A percentile compares a stretch with the other conserved stretches of the same genome.
These are phyloP conservation scores for Dufourea novaeangliae DNA, from an alignment of 1,140 invertebrate species.

Conservation along the genomic window DNA sequence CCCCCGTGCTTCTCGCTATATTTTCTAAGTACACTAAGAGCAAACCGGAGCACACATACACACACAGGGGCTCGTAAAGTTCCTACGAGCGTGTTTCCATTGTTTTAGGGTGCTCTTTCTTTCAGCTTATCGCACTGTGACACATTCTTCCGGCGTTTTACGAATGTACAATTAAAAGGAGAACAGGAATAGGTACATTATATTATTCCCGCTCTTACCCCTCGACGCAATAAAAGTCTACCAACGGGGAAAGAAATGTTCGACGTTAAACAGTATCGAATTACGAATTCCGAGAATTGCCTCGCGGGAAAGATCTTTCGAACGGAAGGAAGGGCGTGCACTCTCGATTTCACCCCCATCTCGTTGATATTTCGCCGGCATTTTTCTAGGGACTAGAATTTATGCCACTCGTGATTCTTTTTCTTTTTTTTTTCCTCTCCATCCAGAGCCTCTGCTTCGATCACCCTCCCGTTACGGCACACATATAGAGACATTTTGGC, in stretches of 20 bases:
- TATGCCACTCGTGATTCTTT: conserved; percentile 29
- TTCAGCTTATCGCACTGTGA: not conserved
- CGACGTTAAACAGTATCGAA: conserved; percentile 9
- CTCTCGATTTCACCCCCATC: not conserved
- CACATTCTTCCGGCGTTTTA: conserved; percentile 36
- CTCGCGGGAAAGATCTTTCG: not conserved
- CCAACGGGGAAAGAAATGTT: not conserved
- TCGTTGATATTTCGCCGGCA: conserved; percentile 34
- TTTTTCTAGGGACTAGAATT: conserved; percentile 50
- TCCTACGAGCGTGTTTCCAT: conserved; percentile 25
- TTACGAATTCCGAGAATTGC: conserved; percentile 44
- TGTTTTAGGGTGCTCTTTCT: conserved; percentile 21
- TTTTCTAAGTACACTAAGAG: conserved; percentile 31
- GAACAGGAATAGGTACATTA: conserved; percentile 2
- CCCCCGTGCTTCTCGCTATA: not conserved
- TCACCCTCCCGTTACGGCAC: conserved; percentile 22
- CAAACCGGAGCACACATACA: not conserved
- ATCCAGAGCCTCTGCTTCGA: not conserved
- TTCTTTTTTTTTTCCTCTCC: not conserved
- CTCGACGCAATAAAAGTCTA: not conserved
- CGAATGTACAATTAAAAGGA: conserved; percentile 39
- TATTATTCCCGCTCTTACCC: not conserved
- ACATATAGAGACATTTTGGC: conserved; percentile 41
- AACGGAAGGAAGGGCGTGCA: not conserved
- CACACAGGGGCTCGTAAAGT: conserved; percentile 32